Evolutionary conservation across 2,888 invertebrate species (phyloP).

Genomic region (Drosophila tanythrix): DNA sequence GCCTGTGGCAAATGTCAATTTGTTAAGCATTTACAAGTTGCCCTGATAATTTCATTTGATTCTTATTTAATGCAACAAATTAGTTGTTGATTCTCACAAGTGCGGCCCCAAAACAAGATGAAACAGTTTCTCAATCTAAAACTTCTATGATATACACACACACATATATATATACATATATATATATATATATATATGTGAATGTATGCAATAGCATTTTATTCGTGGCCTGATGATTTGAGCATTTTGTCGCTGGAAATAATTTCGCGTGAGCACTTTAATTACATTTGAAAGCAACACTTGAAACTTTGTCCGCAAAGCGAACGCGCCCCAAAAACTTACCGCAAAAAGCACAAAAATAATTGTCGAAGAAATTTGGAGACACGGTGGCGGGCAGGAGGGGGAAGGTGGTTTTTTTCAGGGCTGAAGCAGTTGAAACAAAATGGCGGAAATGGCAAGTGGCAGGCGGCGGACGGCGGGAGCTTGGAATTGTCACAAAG

Average conservation of each 20-base stretch:
- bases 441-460: constrained; percentile 58
- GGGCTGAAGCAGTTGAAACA: constrained; percentile 30
- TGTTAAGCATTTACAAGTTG: constrained; percentile 83
- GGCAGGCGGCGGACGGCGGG: constrained; percentile 18
- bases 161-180: constrained; percentile 10
- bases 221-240: constrained; percentile 47
- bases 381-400: constrained; percentile 13
- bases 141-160: constrained; percentile 5
- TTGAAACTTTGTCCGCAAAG: constrained; percentile 71
- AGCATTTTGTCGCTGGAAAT: constrained; percentile 55
- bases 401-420: background rate
- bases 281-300: constrained; percentile 80
- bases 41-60: constrained; percentile 82
- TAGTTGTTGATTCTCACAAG: constrained; percentile 67
- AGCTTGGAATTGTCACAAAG: constrained; percentile 51
- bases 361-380: constrained; percentile 74
- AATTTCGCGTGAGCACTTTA: constrained; percentile 64
- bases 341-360: constrained; percentile 76
- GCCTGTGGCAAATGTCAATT: constrained; percentile 74
- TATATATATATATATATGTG: constrained; percentile 17
- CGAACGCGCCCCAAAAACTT: constrained; percentile 59
- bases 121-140: background rate
- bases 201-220: background rate
- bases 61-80: constrained; percentile 81
- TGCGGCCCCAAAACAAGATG: background rate